Conservation (phyloP, 2,888 invertebrate species). For the Oligia latruncula region DNA sequence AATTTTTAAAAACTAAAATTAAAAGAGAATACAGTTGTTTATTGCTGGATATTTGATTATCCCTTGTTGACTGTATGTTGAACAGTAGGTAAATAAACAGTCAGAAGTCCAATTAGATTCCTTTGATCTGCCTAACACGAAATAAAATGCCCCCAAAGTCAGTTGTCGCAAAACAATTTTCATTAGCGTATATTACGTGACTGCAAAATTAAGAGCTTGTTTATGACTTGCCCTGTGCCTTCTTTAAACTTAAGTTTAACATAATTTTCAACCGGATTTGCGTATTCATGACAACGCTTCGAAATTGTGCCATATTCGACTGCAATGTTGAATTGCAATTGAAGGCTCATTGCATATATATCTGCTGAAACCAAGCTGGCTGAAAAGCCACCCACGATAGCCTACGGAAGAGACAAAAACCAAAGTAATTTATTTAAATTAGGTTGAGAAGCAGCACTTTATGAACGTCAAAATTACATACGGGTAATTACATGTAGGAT, state of each 20-base stretch:
- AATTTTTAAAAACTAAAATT: slow-evolving; percentile 13
- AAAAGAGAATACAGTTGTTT: slow-evolving; percentile 21
- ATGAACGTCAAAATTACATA: background rate
- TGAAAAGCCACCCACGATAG: background rate
- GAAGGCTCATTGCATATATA: slow-evolving; percentile 32
- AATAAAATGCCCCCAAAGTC: slow-evolving; percentile 82
- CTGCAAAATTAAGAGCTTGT: slow-evolving; percentile 82
- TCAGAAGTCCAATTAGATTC: slow-evolving; percentile 71
- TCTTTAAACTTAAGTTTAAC: slow-evolving; percentile 77
- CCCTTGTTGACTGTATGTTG: slow-evolving; percentile 38
- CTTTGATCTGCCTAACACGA: slow-evolving; percentile 80
- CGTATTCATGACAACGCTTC: slow-evolving; percentile 72
- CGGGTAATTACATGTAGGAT: background rate
- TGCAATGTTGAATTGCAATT: background rate
- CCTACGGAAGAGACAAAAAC: background rate
- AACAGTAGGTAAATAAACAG: slow-evolving; percentile 56
- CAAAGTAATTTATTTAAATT: background rate
- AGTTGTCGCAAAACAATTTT: slow-evolving; percentile 87
- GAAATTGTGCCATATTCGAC: slow-evolving; percentile 53
- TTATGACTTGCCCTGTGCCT: slow-evolving; percentile 64
- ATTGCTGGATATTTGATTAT: slow-evolving; percentile 36
- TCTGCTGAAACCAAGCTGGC: background rate
- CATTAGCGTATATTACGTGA: slow-evolving; percentile 86
- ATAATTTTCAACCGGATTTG: slow-evolving; percentile 76
- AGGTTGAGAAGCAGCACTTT: background rate